Conservation (phyloP, 2,113 vertebrate species). For the Girardinichthys multiradiatus region DNA sequence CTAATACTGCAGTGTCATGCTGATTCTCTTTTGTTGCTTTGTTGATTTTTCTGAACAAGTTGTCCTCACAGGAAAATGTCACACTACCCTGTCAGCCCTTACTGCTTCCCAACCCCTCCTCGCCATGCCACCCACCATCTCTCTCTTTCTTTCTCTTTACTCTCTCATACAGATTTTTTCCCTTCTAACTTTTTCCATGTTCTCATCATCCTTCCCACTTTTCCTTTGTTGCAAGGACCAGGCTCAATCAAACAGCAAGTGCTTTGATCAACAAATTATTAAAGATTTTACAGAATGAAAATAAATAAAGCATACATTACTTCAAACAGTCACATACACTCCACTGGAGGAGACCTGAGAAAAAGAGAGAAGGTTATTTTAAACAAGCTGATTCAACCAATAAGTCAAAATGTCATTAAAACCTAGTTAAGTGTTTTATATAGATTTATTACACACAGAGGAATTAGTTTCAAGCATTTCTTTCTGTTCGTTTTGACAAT, state of each 20-base stretch:
- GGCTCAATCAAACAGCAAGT: slow-evolving; percentile 11
- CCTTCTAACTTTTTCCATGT: slow-evolving; percentile 51
- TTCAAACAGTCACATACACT: slow-evolving; percentile 33
- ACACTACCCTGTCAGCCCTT: slow-evolving; percentile 72
- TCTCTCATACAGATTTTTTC: slow-evolving; percentile 16
- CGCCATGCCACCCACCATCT: slow-evolving; percentile 15
- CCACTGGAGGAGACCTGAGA: slow-evolving; percentile 5
- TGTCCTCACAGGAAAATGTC: slow-evolving; percentile 76
- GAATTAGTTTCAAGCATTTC: background rate
- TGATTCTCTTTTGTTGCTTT: slow-evolving; percentile 56
- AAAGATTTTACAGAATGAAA: slow-evolving; percentile 36
- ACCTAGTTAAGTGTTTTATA: too few species aligned
- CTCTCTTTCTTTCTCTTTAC: slow-evolving; percentile 20
- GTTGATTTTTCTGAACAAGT: slow-evolving; percentile 73
- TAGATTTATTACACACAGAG: background rate
- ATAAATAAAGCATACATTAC: slow-evolving; percentile 26
- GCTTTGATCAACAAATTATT: slow-evolving; percentile 39
- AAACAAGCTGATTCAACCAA: background rate
- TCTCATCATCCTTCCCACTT: slow-evolving; percentile 33
- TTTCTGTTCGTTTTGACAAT: background rate
- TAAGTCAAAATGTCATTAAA: background rate
- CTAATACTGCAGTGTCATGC: slow-evolving; percentile 63
- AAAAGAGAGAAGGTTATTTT: background rate
- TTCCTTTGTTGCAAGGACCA: slow-evolving; percentile 13
- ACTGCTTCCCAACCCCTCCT: slow-evolving; percentile 21